Percentiles rank a stretch among this genome's conserved stretches.
Evolutionary conservation across 2,113 vertebrate species (phyloP).

Genomic region (Geococcyx californianus): DNA sequence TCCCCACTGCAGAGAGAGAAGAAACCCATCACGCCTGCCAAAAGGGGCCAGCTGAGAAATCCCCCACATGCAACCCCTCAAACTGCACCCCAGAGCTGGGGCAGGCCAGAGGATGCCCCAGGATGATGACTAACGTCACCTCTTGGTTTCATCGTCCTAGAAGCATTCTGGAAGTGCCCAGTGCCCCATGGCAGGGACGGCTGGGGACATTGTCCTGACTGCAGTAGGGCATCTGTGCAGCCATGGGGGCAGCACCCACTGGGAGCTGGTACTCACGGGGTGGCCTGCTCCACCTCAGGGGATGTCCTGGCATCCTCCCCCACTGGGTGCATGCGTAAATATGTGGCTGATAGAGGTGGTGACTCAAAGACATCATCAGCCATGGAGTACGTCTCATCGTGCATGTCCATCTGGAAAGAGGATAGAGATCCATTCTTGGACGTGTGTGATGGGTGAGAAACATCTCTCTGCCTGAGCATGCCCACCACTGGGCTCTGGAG

Average conservation of each 20-base stretch:
- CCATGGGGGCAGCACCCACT: background rate
- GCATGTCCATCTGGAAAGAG: conserved; percentile 78
- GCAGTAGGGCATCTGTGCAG: background rate
- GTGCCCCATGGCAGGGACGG: fast-evolving
- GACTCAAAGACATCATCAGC: conserved; percentile 96
- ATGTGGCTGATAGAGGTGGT: conserved; percentile 84
- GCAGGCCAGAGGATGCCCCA: too few relatives aligned
- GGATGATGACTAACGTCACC: background rate
- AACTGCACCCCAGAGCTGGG: background rate
- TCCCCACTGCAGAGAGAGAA: conserved; percentile 72
- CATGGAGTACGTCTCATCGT: conserved; percentile 89
- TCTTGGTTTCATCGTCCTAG: background rate
- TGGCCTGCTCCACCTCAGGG: conserved; percentile 62
- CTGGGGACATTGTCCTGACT: background rate
- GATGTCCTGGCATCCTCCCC: conserved; percentile 61
- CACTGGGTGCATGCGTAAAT: conserved; percentile 50
- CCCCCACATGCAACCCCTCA: fast-evolving
- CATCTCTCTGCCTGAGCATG: fast-evolving
- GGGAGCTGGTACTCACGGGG: conserved; percentile 74
- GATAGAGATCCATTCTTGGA: fast-evolving
- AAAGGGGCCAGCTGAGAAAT: background rate
- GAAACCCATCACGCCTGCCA: background rate
- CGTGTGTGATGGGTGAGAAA: background rate
- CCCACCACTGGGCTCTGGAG: background rate
- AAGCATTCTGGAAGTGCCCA: fast-evolving